phyloP scores from a whole-genome alignment of 2,113 vertebrate genomes.

The Sinosuthora webbiana region DNA sequence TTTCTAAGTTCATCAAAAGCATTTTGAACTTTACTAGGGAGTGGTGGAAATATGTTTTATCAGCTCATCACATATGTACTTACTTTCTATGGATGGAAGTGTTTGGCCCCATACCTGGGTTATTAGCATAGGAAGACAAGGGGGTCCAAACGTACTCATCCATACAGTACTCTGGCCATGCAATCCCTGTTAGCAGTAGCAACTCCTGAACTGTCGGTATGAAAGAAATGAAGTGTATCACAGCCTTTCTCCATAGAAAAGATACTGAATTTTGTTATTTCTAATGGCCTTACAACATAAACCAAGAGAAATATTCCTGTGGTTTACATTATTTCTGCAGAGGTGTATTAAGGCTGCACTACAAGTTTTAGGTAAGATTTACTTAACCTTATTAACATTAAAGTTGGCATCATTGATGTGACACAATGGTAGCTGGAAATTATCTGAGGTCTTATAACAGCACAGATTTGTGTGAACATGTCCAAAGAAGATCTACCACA shows the following conservation, averaged over 20 bases:
- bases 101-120: neutral
- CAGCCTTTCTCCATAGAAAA: neutral
- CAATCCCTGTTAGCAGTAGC: neutral
- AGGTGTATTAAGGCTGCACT: neutral
- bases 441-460: neutral
- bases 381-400: neutral
- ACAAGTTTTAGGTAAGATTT: neutral
- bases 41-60: neutral
- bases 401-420: neutral
- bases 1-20: neutral
- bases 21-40: neutral
- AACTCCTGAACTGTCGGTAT: neutral
- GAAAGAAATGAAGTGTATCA: neutral
- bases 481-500: neutral
- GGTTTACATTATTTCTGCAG: neutral
- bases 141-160: neutral
- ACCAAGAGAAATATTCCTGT: neutral
- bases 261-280: neutral
- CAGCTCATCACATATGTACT: rapidly evolving
- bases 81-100: neutral
- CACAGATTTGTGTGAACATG: neutral
- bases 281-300: neutral
- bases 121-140: neutral
- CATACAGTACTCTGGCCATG: rapidly evolving
- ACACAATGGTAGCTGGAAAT: neutral